A percentile compares a stretch with the other conserved stretches of the same genome.
Conservation (phyloP, 2,888 invertebrate species). For the Brachypalpus laphriformis region DNA sequence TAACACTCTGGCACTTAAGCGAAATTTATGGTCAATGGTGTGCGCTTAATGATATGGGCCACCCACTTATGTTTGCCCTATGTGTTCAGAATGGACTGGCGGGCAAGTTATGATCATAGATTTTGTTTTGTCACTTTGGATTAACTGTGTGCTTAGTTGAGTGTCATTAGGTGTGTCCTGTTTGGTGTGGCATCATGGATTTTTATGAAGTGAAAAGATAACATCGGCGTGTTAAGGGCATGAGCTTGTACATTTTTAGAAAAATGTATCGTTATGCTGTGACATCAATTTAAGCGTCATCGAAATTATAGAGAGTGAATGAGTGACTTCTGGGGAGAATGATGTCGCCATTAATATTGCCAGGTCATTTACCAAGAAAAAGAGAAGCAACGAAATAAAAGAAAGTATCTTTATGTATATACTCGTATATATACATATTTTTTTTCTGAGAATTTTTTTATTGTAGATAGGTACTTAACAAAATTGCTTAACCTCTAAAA, state of each 20-base stretch:
- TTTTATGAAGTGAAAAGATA: constrained; percentile 32
- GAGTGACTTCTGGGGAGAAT: not conserved
- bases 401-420: no score
- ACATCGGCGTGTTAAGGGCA: not conserved
- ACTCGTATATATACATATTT: no score
- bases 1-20: constrained; percentile 68
- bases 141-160: constrained; percentile 46
- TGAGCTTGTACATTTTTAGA: constrained; percentile 3
- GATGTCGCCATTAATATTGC: constrained; percentile 27
- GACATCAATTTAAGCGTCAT: not conserved
- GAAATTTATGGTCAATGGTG: constrained; percentile 65
- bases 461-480: not conserved
- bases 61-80: constrained; percentile 17
- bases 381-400: not conserved
- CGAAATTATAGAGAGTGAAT: constrained; percentile 3
- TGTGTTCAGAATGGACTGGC: not conserved
- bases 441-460: not conserved
- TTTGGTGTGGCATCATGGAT: not conserved
- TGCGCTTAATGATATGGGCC: constrained; percentile 64
- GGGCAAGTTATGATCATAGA: constrained; percentile 58
- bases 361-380: constrained; percentile 42
- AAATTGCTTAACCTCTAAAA: not conserved
- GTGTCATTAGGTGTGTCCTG: constrained; percentile 42
- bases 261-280: not conserved
- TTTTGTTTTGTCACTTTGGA: constrained; percentile 62